Evolutionary conservation across 1,140 invertebrate genomes (phyloP), one percentile per base, ranked within the genome.

Genomic region (Coptotermes formosanus): DNA sequence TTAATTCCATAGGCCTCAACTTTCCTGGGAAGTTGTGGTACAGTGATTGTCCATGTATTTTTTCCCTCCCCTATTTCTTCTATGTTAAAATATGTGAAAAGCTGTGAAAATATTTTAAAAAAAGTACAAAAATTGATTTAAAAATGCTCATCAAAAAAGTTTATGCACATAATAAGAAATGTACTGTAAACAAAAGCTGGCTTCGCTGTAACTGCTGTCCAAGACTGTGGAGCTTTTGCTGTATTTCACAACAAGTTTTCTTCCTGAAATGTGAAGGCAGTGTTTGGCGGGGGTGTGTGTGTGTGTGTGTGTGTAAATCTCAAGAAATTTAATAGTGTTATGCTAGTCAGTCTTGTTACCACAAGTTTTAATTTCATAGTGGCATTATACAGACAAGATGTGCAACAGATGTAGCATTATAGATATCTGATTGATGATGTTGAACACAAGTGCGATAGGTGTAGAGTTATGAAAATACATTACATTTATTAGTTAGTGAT

Each of bases 271-370:
- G 38, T 38, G 38, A 38, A 38, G 38, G 59, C 21, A 64, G 7
- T 75, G 64, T 75, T 9, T 9, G 64, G 64, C n/a, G n/a, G 64
- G n/a, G n/a, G n/a, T 1, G n/a, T 2, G n/a, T 1, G n/a, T 2
- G n/a, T 1, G n/a, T 2, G n/a, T 1, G n/a, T 2, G n/a, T 1
- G n/a, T 2, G 52, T 16, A 30, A 75, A 75, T 75, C 64, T 30
- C 64, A 75, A 64, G 38, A 55, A 75, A 9, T 75, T 25, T n/a
- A 75, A 75, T 75, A 16, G 64, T 75, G 64, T 75, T 75, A 75
- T 83, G 16, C 82, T 83, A 83, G 82, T 83, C 82, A 83, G 32
- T 83, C 82, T 83, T 83, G 82, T 83, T 83, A 83, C 82, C 82
- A 83, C 25, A 75, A 75, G 25, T 75, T 75, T 55, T n/a, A 75